Base-by-base conservation (phyloP, 2,797 vertebrate species). In the Gobionotothen gibberifrons region DNA sequence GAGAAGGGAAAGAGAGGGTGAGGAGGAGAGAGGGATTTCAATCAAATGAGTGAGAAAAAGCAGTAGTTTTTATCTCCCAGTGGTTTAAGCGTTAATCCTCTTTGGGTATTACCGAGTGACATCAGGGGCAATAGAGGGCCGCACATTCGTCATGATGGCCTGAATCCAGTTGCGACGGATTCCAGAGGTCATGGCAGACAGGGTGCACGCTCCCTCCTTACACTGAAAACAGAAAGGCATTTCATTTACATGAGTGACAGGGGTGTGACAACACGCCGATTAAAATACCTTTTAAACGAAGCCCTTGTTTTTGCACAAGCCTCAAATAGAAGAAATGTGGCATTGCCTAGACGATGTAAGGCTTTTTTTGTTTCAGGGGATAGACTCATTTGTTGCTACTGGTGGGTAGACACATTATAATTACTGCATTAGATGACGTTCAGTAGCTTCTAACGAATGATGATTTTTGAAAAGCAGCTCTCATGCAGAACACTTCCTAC, bases 131-230 rank as follows among this genome's bases (percentile, higher is more conserved):
- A 96, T 93, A 49, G 95, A 94, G 29, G 98, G 97, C 17, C 96
- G 96, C 57, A 97, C 96, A 0, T 97, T 98, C 90, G 99, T 99
- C 96, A 98, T 96, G 84, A 99, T 97, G 82, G 98, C 98, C 91
- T 98, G 98, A 86, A 99, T 99, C 98, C 98, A 99, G 90, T 99
- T 99, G 86, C 97, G 95, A 3, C 98, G 96, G 90, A 99, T 99
- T 74, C 98, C 98, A 1, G 97, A 98, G 0, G 98, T 99, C 98
- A 99, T 99, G 57, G 97, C 98, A 0, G 98, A 99, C 81, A 99
- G 94, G 2, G 96, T 98, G 88, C 97, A 98, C 2, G 94, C 93
- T 15, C 96, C 96, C 76, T 97, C 97, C 88, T 98, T 97, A 9
- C 96, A 97, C 98, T 99, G 87, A 61, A 87, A 83, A 68, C 67